A percentile compares a stretch with the other conserved stretches of the same genome.
Evolutionary conservation across 2,113 vertebrate species (phyloP).

Genomic region (Brachypodius melanocephalos): DNA sequence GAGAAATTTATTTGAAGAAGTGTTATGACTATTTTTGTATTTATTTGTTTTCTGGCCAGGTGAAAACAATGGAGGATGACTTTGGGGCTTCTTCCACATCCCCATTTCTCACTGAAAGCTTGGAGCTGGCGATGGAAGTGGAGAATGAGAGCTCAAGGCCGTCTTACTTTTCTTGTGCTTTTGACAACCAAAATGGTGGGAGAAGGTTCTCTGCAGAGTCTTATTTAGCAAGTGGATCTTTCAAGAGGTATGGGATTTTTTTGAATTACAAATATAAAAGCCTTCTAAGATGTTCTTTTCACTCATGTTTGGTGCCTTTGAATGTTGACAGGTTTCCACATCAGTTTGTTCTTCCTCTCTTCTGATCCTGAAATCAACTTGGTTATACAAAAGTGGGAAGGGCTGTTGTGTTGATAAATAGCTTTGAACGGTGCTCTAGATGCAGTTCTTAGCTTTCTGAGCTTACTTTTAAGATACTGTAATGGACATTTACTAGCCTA

Average conservation of each 20-base stretch:
- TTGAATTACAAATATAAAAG: background rate
- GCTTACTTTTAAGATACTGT: background rate
- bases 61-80: constrained; percentile 78
- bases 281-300: background rate
- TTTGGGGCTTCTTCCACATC: constrained; percentile 72
- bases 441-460: background rate
- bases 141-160: constrained; percentile 67
- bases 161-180: constrained; percentile 83
- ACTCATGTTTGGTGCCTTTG: background rate
- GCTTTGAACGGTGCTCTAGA: background rate
- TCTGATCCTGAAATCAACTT: background rate
- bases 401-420: background rate
- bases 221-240: constrained; percentile 81
- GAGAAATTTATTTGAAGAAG: background rate
- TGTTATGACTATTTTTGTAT: background rate
- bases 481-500: background rate
- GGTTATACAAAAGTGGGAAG: background rate
- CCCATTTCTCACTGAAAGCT: constrained; percentile 72
- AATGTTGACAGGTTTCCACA: background rate
- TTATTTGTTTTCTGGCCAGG: background rate
- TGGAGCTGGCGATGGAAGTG: constrained; percentile 72
- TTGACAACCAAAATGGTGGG: constrained; percentile 67
- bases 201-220: constrained; percentile 78
- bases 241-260: constrained; percentile 82
- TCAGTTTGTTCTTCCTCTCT: background rate